Evolutionary conservation across 2,797 vertebrate genomes (phyloP), one percentile per base, ranked within the genome.

Genomic region (Cyprinodon diabolis): DNA sequence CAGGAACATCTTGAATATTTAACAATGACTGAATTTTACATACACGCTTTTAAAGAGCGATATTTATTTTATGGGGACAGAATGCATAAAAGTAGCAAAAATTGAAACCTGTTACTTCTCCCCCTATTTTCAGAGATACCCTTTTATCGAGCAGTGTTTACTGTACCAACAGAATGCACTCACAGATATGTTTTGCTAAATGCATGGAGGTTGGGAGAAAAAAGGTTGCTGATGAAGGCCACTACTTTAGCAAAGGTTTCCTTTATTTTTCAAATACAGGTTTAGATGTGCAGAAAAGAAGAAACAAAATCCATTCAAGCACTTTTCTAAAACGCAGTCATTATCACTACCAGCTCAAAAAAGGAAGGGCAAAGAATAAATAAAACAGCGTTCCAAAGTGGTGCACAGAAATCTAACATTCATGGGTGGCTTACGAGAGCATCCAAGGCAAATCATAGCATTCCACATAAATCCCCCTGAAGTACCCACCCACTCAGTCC

Each of bases 21-120:
- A 85, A 95, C 84, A 49, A 56, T 17, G 47, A 80, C 87, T 92
- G 86, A 82, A 76, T 93, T 92, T 93, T 90, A 90, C 69, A 48
- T 85, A 87, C 86, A 91, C 69, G 90, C 90, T 94, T 94, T 95
- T 94, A 94, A 94, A 94, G 92, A 75, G 83, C 87, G 86, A 95
- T 95, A 89, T 95, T 95, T 95, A 94, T 95, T 95, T 95, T 81
- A 95, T 95, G 90, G 90, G 84, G 82, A 94, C 92, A 93, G 93
- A 94, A 93, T 85, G 90, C 84, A 78, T 94, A 91, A 94, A 93
- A 93, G 84, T 83, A 5, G 6, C 43, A n/a, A 81, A 90, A 90
- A 89, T 69, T 76, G 66, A 84, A 73, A 71, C 85, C 76, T 91
- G 90, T 92, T 92, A 87, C 91, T 75, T 86, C 75, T 76, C 52